phyloP scores from a whole-genome alignment of 2,113 vertebrate species.

The Sinocyclocheilus grahami region DNA sequence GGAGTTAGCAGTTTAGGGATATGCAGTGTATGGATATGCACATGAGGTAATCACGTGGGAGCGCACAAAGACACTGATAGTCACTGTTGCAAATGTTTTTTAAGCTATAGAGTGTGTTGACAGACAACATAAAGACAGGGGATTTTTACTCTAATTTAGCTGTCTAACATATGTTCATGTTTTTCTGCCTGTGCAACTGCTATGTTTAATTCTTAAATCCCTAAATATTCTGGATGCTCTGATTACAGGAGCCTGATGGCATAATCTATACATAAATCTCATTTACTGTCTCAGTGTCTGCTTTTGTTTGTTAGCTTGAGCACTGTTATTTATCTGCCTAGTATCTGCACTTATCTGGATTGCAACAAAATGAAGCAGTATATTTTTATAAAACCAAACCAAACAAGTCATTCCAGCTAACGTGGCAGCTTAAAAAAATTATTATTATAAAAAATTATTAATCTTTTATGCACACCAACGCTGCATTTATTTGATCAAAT shows the following conservation, averaged over 20 bases:
- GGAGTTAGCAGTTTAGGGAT: constrained; percentile 26
- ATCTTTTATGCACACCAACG: neutral
- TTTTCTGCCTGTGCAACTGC: constrained; percentile 38
- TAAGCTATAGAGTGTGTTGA: neutral
- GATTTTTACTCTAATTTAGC: neutral
- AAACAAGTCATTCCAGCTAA: neutral
- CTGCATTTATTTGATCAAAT: neutral
- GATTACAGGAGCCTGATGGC: constrained; percentile 50
- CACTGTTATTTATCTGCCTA: constrained; percentile 52
- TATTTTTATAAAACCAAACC: neutral
- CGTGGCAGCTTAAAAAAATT: neutral
- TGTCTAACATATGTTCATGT: constrained; percentile 19
- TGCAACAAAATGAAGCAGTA: neutral
- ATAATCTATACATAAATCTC: constrained; percentile 53
- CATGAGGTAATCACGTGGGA: neutral
- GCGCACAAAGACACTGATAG: neutral
- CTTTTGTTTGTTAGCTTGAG: constrained; percentile 46
- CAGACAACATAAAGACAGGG: neutral
- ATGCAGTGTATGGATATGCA: neutral
- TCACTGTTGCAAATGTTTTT: neutral
- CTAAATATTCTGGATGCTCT: constrained; percentile 51
- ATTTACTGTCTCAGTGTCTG: constrained; percentile 54
- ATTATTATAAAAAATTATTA: no score
- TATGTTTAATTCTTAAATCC: constrained; percentile 47
- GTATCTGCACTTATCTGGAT: constrained; percentile 33